Evolutionary conservation across 2,888 invertebrate species (phyloP), one percentile per base, ranked within the genome.

Genomic region (Agrotis clavis): DNA sequence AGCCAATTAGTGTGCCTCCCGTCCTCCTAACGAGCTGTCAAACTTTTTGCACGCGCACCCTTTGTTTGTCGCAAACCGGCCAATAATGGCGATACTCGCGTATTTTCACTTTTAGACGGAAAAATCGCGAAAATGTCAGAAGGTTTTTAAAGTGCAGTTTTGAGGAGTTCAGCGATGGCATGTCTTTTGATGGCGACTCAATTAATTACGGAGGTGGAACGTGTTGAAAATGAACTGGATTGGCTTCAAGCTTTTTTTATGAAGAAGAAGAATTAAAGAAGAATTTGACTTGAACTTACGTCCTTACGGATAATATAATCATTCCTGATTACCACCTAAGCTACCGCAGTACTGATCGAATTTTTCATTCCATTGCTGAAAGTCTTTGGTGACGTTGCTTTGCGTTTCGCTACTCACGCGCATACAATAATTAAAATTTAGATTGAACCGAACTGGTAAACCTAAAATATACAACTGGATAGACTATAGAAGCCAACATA

Each of bases 1-100:
- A 91, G 91, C 94, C 94, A 94, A 94, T 94, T 94, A 94, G 92
- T 86, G 82, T 78, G 79, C 86, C 87, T 86, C 81, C 83, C 87
- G 86, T 85, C 84, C 86, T 94, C 83, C 86, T 94, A 94, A 94
- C 94, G 93, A 94, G 92, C 92, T 91, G 94, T 93, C 94, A 94
- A 93, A 94, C 92, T 94, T 94, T 94, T 94, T 94, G 90, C 86
- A 82, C 85, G 86, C 83, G 85, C 88, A 89, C 90, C 90, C 90
- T 92, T 92, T 92, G 91, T 91, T 90, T 90, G 89, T 77, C 80
- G 71, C 71, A 73, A 83, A 82, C 78, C 75, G 83, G 71, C 83
- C 83, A 81, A 81, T 84, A 82, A 84, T 83, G 73, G 71, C 79
- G 65, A 80, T 82, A 83, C 82, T 67, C 71, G 74, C 67, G 73